A percentile compares a stretch with the other conserved stretches of the same genome.
Conservation (phyloP, 1,140 invertebrate genomes). For the Scylla paramamosain region DNA sequence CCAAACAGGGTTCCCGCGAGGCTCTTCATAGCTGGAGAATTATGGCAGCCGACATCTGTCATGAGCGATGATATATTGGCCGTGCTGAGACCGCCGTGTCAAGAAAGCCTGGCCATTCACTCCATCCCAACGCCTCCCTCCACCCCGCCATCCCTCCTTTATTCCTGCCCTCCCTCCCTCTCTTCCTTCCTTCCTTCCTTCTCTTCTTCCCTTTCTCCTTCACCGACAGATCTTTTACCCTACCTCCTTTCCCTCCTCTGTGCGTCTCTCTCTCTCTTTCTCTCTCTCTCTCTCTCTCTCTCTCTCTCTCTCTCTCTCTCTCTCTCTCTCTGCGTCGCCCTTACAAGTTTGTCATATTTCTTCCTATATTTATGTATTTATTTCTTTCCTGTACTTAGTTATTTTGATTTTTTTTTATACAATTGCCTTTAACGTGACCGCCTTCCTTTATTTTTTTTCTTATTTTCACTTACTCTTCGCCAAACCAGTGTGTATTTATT, state of each 20-base stretch:
- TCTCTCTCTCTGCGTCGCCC: not conserved
- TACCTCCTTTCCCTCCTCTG: not conserved
- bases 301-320: not conserved
- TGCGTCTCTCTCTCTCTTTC: not conserved
- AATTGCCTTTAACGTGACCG: not conserved
- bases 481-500: too few species aligned
- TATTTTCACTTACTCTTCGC: too few species aligned
- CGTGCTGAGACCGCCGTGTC: not conserved
- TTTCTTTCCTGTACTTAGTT: not conserved
- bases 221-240: not conserved
- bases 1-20: not conserved
- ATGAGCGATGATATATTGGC: not conserved
- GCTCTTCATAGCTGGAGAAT: not conserved
- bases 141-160: not conserved
- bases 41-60: constrained; percentile 18
- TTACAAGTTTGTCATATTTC: not conserved
- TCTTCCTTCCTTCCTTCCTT: not conserved
- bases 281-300: not conserved
- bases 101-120: not conserved
- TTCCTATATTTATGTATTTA: not conserved
- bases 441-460: too few species aligned
- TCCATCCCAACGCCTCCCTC: not conserved
- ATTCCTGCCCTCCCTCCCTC: not conserved
- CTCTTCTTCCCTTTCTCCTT: not conserved
- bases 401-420: not conserved